A percentile compares a stretch with the other conserved stretches of the same genome.
phyloP scores from a whole-genome alignment of 2,888 invertebrate species.

The Dilophus febrilis region DNA sequence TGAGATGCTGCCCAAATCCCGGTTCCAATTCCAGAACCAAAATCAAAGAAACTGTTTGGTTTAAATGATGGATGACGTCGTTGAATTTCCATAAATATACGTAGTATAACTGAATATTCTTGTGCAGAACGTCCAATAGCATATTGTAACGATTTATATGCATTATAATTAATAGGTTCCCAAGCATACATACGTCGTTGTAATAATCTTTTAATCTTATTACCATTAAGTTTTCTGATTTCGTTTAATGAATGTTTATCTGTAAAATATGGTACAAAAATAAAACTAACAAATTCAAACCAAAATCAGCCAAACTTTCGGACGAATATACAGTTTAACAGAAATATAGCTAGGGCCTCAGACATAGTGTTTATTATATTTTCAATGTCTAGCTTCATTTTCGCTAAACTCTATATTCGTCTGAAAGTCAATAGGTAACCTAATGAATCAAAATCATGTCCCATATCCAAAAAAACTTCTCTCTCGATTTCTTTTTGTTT shows the following conservation, averaged over 20 bases:
- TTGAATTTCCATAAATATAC: conserved; percentile 58
- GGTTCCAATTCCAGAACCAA: conserved; percentile 81
- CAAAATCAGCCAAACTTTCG: no score
- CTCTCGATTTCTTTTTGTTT: conserved; percentile 31
- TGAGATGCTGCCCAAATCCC: conserved; percentile 67
- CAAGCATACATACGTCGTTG: conserved; percentile 51
- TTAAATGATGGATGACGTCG: conserved; percentile 44
- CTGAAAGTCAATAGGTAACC: no score
- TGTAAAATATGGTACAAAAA: no score
- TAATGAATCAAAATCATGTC: no score
- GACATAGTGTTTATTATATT: no score
- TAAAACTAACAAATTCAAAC: no score
- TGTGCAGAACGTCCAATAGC: conserved; percentile 49
- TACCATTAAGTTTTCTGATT: conserved; percentile 33
- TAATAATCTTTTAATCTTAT: conserved; percentile 37
- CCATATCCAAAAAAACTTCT: conserved; percentile 17
- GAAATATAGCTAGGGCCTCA: no score
- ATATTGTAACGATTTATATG: conserved; percentile 48
- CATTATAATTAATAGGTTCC: conserved; percentile 53
- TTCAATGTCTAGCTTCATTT: no score
- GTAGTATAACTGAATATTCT: conserved; percentile 55
- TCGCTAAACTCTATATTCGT: no score
- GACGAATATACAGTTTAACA: no score
- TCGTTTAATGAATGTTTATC: conserved; percentile 12
- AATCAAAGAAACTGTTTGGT: conserved; percentile 68